These are phyloP conservation scores for Maccullochella peelii DNA, from an alignment of 2,113 vertebrate species.

Conservation along the genomic window DNA sequence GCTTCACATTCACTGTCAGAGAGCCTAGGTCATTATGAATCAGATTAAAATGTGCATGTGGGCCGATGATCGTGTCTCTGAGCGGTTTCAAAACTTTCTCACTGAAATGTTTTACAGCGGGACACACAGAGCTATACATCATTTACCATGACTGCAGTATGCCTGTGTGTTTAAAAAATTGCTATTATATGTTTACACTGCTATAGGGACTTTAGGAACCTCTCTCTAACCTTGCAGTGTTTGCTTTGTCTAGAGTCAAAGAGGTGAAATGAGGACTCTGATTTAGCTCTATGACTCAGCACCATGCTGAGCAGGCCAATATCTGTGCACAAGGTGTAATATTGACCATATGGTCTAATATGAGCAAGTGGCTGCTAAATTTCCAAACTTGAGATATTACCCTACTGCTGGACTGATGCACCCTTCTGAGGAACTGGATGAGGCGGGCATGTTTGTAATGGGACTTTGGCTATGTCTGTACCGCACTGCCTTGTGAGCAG, in stretches of 20 bases:
- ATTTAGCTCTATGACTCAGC: constrained; percentile 27
- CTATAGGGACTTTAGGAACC: background rate
- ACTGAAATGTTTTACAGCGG: constrained; percentile 2
- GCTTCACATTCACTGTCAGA: constrained; percentile 36
- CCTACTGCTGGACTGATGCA: constrained; percentile 16
- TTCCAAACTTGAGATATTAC: constrained; percentile 27
- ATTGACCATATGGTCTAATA: constrained; percentile 34
- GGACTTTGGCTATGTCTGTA: constrained; percentile 37
- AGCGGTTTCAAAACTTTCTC: constrained; percentile 22
- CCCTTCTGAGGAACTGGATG: constrained; percentile 19
- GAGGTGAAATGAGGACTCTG: constrained; percentile 18
- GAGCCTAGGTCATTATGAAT: constrained; percentile 39
- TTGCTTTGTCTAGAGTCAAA: constrained; percentile 9
- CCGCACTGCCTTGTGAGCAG: constrained; percentile 21
- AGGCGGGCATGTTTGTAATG: constrained; percentile 38
- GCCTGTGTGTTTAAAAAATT: constrained; percentile 6
- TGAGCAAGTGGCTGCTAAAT: constrained; percentile 7
- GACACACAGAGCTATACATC: background rate
- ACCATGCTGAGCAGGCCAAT: constrained; percentile 21
- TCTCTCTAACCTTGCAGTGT: constrained; percentile 7
- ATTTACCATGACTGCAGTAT: constrained; percentile 19
- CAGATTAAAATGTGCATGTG: constrained; percentile 38
- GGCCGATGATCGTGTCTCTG: constrained; percentile 15
- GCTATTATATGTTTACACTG: constrained; percentile 5
- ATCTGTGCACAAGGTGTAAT: constrained; percentile 15